Conservation (phyloP, 92 coral and sea anemone genomes). For the Heteractis magnifica region DNA sequence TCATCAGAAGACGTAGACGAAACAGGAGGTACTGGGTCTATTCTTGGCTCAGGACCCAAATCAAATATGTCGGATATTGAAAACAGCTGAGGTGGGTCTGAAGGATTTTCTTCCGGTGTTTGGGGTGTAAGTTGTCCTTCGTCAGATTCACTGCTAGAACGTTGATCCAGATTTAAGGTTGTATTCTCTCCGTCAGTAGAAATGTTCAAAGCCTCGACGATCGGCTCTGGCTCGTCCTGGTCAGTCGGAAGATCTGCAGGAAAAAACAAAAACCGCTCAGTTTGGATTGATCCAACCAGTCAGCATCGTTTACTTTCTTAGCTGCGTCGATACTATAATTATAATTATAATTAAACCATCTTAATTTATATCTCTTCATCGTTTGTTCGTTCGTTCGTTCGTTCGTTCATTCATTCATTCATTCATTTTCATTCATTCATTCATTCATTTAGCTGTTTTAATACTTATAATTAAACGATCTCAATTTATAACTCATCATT, state of each 20-base stretch:
- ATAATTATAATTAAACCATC: too few relatives aligned
- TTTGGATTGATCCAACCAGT: not conserved
- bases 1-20: not conserved
- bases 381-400: too few relatives aligned
- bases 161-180: not conserved
- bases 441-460: too few relatives aligned
- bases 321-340: not conserved
- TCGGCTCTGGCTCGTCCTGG: not conserved
- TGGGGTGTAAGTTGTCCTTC: not conserved
- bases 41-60: not conserved
- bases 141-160: not conserved
- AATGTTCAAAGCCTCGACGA: not conserved
- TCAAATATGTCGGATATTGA: slow-evolving; percentile 16
- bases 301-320: not conserved
- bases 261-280: not conserved
- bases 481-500: too few relatives aligned
- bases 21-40: not conserved
- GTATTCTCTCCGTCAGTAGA: not conserved
- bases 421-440: too few relatives aligned
- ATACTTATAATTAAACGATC: too few relatives aligned
- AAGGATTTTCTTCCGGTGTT: not conserved
- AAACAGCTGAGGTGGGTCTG: not conserved
- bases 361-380: too few relatives aligned
- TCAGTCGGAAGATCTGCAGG: not conserved
- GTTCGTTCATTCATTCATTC: too few relatives aligned